These are phyloP conservation scores for Mythimna pallens DNA, from an alignment of 2,888 invertebrate genomes.

Conservation along the genomic window DNA sequence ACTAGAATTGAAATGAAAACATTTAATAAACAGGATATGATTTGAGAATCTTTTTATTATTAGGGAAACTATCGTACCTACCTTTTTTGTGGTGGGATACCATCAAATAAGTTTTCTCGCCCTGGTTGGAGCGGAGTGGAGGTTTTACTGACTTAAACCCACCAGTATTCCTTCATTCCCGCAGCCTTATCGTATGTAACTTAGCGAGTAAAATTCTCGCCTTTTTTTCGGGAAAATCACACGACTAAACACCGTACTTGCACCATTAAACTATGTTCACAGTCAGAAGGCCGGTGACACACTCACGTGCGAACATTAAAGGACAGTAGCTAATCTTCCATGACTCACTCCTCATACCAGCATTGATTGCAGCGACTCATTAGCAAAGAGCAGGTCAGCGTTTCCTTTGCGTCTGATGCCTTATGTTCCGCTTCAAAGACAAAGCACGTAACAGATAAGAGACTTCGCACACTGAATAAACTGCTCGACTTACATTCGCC, in stretches of 20 bases:
- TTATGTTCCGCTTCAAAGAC: conserved; percentile 42
- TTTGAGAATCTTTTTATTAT: too few species aligned
- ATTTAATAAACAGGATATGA: too few species aligned
- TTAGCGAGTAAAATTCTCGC: neutral
- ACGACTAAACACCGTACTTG: too few species aligned
- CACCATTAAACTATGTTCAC: neutral
- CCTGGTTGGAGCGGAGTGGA: too few species aligned
- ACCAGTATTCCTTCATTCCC: too few species aligned
- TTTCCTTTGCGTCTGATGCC: conserved; percentile 50
- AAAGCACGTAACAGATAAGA: conserved; percentile 60
- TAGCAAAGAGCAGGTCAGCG: conserved; percentile 52
- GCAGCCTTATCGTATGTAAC: too few species aligned
- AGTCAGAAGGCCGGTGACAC: neutral
- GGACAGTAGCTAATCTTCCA: neutral
- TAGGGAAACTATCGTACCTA: too few species aligned
- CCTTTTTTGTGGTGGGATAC: too few species aligned
- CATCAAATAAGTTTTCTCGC: too few species aligned
- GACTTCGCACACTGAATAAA: conserved; percentile 50
- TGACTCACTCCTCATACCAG: conserved; percentile 41
- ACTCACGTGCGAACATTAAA: conserved; percentile 9
- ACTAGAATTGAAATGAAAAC: too few species aligned
- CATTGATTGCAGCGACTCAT: conserved; percentile 47
- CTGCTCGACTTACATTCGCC: conserved; percentile 32
- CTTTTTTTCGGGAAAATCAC: neutral
- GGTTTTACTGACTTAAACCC: too few species aligned